Evolutionary conservation across 2,888 invertebrate species (phyloP), one percentile per base, ranked within the genome.

Genomic region (Trichacis sp.): DNA sequence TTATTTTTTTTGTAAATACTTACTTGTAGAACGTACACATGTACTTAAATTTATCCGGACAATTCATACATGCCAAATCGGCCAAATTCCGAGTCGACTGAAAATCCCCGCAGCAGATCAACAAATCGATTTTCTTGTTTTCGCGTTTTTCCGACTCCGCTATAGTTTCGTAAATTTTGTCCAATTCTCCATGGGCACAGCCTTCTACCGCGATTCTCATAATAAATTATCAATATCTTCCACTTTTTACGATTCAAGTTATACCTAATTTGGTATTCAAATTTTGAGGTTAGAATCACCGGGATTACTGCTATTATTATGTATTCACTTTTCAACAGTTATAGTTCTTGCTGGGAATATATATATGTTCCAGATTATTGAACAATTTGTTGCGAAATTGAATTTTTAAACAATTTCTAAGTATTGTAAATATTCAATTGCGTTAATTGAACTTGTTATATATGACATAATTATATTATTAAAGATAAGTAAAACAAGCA

Each of bases 41-140:
- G 68, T 91, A 86, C 77, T 91, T 90, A 85, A 93, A 98, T 84
- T 98, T 98, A 48, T 89, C 88, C 1, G 98, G 96, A n/a, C 96
- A 94, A 40, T 98, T 97, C 97, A 99, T 97, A 69, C 96, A 94
- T 66, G 89, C 86, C 33, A 99, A 85, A 84, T 99, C 99, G 47
- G 89, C 89, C 73, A 89, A 87, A 86, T 98, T 99, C 62, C 99
- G 88, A 0, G 96, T 94, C 0, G 98, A 89, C 87, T 99, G 98
- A 84, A 98, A 99, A 85, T 99, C 99, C 0, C 99, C 99, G 84
- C 98, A 99, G 78, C 98, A 98, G 63, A 99, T 90, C 29, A 99
- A 85, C 55, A 99, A 87, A 85, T 98, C 97, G 45, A 98, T 88
- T 85, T 93, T 94, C 53, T 92, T 88, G 15, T 88, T 87, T 73